phyloP scores from a whole-genome alignment of 2,797 vertebrate genomes.

The Rachycentron canadum region DNA sequence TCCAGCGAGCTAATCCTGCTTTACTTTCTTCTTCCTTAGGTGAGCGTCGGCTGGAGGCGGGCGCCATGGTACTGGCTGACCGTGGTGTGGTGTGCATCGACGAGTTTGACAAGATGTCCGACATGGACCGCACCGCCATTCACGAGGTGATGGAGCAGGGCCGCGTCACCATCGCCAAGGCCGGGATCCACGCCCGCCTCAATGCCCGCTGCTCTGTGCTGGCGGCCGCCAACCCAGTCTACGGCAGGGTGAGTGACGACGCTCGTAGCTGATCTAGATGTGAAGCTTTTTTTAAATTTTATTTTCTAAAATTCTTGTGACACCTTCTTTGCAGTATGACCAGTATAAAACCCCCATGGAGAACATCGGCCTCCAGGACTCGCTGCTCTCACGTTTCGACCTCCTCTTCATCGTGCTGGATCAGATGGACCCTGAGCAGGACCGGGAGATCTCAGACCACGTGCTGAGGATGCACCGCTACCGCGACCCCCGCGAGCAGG shows the following conservation, averaged over 20 bases:
- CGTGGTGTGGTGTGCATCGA: slow-evolving; percentile 97
- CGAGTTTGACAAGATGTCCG: slow-evolving; percentile 99
- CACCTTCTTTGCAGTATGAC: slow-evolving; percentile 88
- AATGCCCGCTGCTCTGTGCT: slow-evolving; percentile 98
- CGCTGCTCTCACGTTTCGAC: slow-evolving; percentile 95
- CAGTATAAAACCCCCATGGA: slow-evolving; percentile 99
- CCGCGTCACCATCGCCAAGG: slow-evolving; percentile 96
- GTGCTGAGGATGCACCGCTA: slow-evolving; percentile 97
- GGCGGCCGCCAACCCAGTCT: slow-evolving; percentile 96
- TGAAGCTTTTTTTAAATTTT: too few species aligned
- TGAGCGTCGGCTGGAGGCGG: slow-evolving; percentile 94
- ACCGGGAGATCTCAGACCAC: slow-evolving; percentile 95
- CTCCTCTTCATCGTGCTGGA: slow-evolving; percentile 98
- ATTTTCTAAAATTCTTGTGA: background rate
- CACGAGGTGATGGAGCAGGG: slow-evolving; percentile 99
- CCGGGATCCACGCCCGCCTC: slow-evolving; percentile 96
- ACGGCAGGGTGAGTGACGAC: slow-evolving; percentile 89
- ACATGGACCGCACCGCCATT: slow-evolving; percentile 98
- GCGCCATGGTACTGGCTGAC: slow-evolving; percentile 97
- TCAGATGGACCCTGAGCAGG: slow-evolving; percentile 96
- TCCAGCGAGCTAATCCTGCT: background rate
- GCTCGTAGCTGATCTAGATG: background rate
- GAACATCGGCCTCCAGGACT: slow-evolving; percentile 99
- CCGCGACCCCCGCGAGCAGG: slow-evolving; percentile 92
- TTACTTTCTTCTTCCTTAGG: slow-evolving; percentile 76